Base-by-base conservation (phyloP, 2,888 invertebrate species). In the Nipponacmea schrenckii region DNA sequence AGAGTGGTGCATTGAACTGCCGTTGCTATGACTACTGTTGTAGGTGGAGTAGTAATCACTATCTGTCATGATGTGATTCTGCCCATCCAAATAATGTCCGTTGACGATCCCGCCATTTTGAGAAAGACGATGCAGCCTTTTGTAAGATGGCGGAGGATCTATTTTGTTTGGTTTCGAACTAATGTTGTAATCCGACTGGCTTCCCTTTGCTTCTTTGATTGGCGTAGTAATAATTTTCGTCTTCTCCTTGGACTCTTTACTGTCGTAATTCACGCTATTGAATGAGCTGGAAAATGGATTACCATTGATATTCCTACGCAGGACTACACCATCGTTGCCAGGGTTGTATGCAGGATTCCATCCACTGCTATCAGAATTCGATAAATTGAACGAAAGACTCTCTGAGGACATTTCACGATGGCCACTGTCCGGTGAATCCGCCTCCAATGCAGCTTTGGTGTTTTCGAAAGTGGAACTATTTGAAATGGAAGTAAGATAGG, bases 401-500 rank as follows among this genome's bases (percentile, higher is more conserved):
- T 86, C 86, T 0, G 85, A 84, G 15, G 87, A 87, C 88, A 88
- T 88, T 77, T 88, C 87, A 48, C 82, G 81, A 76, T 87, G 88
- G 17, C 88, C 88, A 70, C 87, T 87, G 79, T 88, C 88, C 1
- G 88, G 88, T 14, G 87, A 87, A 65, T 86, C 88, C n/a, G 85
- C 82, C 63, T 84, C 84, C 66, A 82, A 78, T 24, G 82, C 79
- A 2, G 80, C 77, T 71, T 84, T 84, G 17, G 78, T 76, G 75
- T 83, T 83, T 48, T 82, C 83, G 48, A 81, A 83, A 62, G 77
- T 76, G 67, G 74, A 77, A 24, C 75, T 72, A 64, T 80, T 77
- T 5, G 73, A 72, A 20, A 78, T 73, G 7, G 74, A 64, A 26
- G 75, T 71, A 64, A 81, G 71, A 27, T 78, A 75, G 4, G 76